Base-by-base conservation (phyloP, 2,113 vertebrate species). In the Arvicanthis niloticus region DNA sequence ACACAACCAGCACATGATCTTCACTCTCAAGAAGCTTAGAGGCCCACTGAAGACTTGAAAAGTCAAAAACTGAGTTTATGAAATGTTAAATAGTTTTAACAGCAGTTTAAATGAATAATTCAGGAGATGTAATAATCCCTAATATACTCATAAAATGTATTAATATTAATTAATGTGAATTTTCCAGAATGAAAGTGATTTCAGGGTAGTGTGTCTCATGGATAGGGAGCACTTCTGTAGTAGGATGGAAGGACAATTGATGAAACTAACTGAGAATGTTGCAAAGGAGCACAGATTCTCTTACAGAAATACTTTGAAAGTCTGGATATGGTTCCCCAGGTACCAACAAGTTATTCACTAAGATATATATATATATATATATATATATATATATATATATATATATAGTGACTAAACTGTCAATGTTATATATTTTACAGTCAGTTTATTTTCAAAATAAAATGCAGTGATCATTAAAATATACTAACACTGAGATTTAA, bases 381-480 rank as follows among this genome's bases (percentile, higher is more conserved):
- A n/a, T n/a, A n/a, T n/a, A n/a, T n/a, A n/a, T n/a, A n/a, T n/a
- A n/a, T n/a, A n/a, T n/a, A n/a, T n/a, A n/a, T n/a, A n/a, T n/a
- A n/a, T n/a, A n/a, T n/a, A n/a, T n/a, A n/a, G n/a, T n/a, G n/a
- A 89, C 26, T 84, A 65, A 89, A 93, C 75, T 89, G 48, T 91
- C 67, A 80, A 95, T 21, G 78, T 40, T 31, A 48, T 24, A 8
- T 80, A 9, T n/a, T 72, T 76, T 31, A 60, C 24, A 60, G 19
- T 86, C 5, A 34, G 77, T 86, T 95, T 93, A 77, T 86, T 95
- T 94, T 89, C 1, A 89, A 94, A 91, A 67, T 51, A 76, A 45
- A 73, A 21, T 88, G 19, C 6, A 80, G 15, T 37, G 72, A 84
- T 42, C 22, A 95, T 24, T 60, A 87, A 12, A 89, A 48, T 67